These are phyloP conservation scores for Cyphotilapia sp. DNA, from an alignment of 2,113 vertebrate species.

Conservation along the genomic window DNA sequence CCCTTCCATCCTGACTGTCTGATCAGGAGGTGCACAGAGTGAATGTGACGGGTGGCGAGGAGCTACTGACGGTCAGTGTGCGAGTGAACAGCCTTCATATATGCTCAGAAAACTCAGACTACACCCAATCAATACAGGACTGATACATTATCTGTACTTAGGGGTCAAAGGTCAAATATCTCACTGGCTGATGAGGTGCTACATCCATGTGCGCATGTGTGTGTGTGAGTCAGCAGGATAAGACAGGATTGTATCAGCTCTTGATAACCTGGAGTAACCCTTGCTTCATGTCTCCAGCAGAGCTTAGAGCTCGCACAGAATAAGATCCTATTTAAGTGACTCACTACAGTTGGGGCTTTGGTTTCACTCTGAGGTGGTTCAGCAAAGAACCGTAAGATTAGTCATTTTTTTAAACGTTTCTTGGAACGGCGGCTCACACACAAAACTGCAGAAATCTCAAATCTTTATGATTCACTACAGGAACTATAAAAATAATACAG, in stretches of 20 bases:
- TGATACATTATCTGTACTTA: background rate
- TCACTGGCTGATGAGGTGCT: constrained; percentile 30
- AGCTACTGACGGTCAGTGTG: background rate
- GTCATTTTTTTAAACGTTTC: background rate
- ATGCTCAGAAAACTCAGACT: background rate
- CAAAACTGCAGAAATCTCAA: background rate
- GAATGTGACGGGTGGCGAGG: background rate
- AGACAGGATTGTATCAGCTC: background rate
- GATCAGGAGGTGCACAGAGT: constrained; percentile 44
- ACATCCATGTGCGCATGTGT: background rate
- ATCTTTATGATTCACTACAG: background rate
- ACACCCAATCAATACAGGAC: background rate
- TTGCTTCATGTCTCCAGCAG: background rate
- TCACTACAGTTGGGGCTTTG: constrained; percentile 6
- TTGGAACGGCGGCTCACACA: background rate
- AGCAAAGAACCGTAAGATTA: background rate
- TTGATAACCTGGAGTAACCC: constrained; percentile 50
- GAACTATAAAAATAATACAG: background rate
- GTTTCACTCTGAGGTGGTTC: constrained; percentile 7
- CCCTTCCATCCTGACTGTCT: constrained; percentile 48
- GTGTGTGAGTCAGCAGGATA: background rate
- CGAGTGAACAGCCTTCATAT: background rate
- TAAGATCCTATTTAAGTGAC: background rate
- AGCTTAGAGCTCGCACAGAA: background rate
- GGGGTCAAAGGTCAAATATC: constrained; percentile 26